Conservation (phyloP, 1,140 invertebrate genomes). For the Cecropterus lyciades region DNA sequence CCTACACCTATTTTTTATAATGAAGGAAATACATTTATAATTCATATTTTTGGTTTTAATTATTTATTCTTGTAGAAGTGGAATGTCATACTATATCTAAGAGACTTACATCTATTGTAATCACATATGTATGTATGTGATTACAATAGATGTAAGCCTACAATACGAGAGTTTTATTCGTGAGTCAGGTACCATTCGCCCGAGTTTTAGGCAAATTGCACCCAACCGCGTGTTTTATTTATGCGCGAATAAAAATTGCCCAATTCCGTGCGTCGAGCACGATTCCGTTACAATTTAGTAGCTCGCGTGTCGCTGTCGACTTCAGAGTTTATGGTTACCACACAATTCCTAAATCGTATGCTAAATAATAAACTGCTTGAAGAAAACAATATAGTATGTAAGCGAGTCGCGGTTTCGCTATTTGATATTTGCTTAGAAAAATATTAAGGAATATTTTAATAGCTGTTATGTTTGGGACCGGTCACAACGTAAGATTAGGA, state of each 20-base stretch:
- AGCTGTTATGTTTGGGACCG: too few relatives aligned
- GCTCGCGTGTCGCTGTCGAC: conserved; percentile 43
- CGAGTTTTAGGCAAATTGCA: conserved; percentile 75
- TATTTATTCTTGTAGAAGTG: background rate
- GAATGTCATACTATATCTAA: background rate
- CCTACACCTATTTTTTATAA: too few relatives aligned
- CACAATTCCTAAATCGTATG: conserved; percentile 26
- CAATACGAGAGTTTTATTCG: too few relatives aligned
- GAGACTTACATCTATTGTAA: background rate
- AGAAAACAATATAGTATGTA: too few relatives aligned
- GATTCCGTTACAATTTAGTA: conserved; percentile 58
- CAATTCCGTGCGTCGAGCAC: conserved; percentile 57
- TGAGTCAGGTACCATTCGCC: conserved; percentile 1
- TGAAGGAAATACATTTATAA: too few relatives aligned
- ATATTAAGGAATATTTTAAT: too few relatives aligned
- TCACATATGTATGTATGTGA: background rate
- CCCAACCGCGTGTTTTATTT: conserved; percentile 57
- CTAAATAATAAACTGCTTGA: too few relatives aligned
- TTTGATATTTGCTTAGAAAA: too few relatives aligned
- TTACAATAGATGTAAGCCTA: background rate
- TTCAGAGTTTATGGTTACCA: conserved; percentile 49
- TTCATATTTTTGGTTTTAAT: too few relatives aligned
- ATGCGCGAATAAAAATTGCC: conserved; percentile 59
- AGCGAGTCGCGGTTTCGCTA: too few relatives aligned
- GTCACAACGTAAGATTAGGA: too few relatives aligned